Base-by-base conservation (phyloP, 2,888 invertebrate species). In the Euplexia lucipara region DNA sequence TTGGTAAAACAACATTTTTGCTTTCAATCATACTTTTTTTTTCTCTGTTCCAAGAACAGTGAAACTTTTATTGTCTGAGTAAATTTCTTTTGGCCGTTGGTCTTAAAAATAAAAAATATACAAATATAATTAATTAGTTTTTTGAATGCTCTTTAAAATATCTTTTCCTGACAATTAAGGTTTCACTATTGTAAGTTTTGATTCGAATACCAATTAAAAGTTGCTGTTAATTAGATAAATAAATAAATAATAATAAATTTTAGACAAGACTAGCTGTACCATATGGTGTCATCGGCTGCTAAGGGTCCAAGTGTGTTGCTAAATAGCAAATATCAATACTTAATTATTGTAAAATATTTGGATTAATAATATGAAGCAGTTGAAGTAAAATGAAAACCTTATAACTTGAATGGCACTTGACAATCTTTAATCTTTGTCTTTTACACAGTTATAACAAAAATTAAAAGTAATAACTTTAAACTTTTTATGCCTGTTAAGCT, bases 1-100 rank as follows among this genome's bases (percentile, higher is more conserved):
- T 94, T 97, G 97, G 97, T 97, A 96, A 96, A 72, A 59, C 45
- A 70, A 39, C 67, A 57, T 60, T 70, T 26, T 66, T 67, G 32
- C 56, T 70, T 64, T 76, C 26, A 61, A 45, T 56, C 47, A 32
- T 52, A 34, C 0, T 51, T 41, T 16, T 59, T 16, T 1, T 26
- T 39, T 12, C 9, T 0, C n/a, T 9, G 6, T n/a, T 7, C 1
- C 14, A 47, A 9, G n/a, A 41, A 12, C 9, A 14, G 22, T 65
- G 45, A 18, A 44, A 57, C 10, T 9, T 65, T 20, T 32, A 20
- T 59, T 16, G 7, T 7, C 20, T 20, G 16, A 1, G 8, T n/a
- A n/a, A n/a, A n/a, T n/a, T n/a, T 18, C 41, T 10, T 18, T 34
- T 5, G n/a, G n/a, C n/a, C n/a, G n/a, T n/a, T 42, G 3, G 3